Evolutionary conservation across 2,113 vertebrate genomes (phyloP), one percentile per base, ranked within the genome.

Genomic region (Pelmatolapia mariae): DNA sequence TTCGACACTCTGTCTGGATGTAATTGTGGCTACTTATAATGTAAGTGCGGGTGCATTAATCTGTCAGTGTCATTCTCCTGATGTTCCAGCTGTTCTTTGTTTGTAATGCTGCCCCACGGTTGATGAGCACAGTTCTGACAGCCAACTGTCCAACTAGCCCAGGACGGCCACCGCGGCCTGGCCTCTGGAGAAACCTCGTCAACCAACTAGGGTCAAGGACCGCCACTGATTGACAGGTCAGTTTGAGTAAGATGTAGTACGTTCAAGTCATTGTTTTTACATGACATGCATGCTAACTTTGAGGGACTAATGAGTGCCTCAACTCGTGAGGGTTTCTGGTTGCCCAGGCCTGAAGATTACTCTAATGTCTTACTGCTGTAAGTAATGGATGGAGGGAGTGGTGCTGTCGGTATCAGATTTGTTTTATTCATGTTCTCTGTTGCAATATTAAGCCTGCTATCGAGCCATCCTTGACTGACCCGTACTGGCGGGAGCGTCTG

Each of bases 371-470:
- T 73, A 87, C 89, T 63, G 84, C 85, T 93, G 86, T 90, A 87
- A 93, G 89, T 93, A 94, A 93, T 93, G 89, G 90, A 92, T 89
- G 86, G 86, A 91, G 85, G 88, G 87, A 87, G 90, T 40, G 87
- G 86, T 89, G 52, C 83, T 87, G 92, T 91, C 11, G 40, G 91
- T 93, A 93, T 94, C 91, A 87, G 88, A 90, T 93, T 95, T 94
- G 90, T 93, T 95, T 95, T 94, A 95, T 94, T 95, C 91, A 94
- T 94, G 87, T 85, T 93, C 93, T 90, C 92, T 85, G 89, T 88
- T 94, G 93, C 94, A 94, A 94, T 94, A 94, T 94, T 95, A 94
- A 95, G 90, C 91, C 92, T 9, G 71, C 79, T 88, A 94, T 94
- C 79, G 91, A 95, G 92, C 91, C 93, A 93, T 93, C 95, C 95